A percentile compares a stretch with the other conserved stretches of the same genome.
Conservation (phyloP, 1,140 invertebrate genomes). For the Cryptotermes secundus region DNA sequence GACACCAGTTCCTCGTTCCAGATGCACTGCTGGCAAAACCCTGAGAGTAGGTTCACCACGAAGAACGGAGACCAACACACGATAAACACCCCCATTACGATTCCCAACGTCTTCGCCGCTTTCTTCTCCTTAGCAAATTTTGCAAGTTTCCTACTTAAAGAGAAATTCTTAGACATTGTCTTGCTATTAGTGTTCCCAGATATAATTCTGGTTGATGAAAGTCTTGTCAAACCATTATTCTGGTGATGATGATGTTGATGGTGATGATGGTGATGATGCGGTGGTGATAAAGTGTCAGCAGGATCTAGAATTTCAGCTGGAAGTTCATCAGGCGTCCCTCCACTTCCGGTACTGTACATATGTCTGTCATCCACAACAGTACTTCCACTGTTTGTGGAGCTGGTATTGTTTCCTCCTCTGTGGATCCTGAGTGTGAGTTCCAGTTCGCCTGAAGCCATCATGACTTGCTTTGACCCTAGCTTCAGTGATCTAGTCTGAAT, state of each 20-base stretch:
- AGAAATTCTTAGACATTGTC: constrained; percentile 78
- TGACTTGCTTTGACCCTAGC: constrained; percentile 82
- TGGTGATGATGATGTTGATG: constrained; percentile 4
- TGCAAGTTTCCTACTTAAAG: constrained; percentile 82
- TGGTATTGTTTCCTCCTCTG: constrained; percentile 66
- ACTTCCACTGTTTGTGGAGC: background rate
- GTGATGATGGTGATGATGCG: constrained; percentile 46
- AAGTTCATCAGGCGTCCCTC: constrained; percentile 51
- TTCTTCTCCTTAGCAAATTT: constrained; percentile 96
- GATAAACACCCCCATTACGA: constrained; percentile 98
- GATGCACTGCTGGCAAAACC: constrained; percentile 85
- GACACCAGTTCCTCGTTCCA: constrained; percentile 87
- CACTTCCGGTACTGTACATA: constrained; percentile 42
- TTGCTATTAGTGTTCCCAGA: constrained; percentile 47
- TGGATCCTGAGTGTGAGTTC: constrained; percentile 87
- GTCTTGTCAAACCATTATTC: constrained; percentile 65
- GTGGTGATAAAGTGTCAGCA: constrained; percentile 57
- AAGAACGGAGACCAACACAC: constrained; percentile 99
- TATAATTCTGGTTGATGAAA: constrained; percentile 54
- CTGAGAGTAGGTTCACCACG: constrained; percentile 90
- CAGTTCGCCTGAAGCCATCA: constrained; percentile 75
- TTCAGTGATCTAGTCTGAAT: constrained; percentile 89
- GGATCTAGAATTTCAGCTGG: constrained; percentile 64
- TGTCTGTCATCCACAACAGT: constrained; percentile 8
- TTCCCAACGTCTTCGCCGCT: constrained; percentile 90